phyloP scores from a whole-genome alignment of 2,113 vertebrate species.

The Chaenocephalus aceratus region DNA sequence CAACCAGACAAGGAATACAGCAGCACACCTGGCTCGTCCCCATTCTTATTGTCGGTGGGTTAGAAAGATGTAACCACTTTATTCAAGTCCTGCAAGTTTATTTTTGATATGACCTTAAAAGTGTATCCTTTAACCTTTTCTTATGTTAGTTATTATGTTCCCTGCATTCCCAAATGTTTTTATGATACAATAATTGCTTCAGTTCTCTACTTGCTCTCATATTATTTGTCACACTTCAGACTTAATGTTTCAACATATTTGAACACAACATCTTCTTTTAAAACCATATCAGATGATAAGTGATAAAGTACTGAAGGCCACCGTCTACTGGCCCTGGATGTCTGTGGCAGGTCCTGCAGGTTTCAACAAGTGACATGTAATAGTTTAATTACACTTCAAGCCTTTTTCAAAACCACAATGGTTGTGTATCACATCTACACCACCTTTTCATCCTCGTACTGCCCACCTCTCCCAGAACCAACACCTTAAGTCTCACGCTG shows the following conservation, averaged over 20 bases:
- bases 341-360: neutral
- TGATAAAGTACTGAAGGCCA: neutral
- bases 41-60: neutral
- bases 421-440: conserved; percentile 1
- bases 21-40: neutral
- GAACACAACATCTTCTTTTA: neutral
- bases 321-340: neutral
- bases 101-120: too few relatives aligned
- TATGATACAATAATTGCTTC: too few relatives aligned
- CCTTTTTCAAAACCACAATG: too few relatives aligned
- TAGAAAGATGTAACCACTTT: neutral
- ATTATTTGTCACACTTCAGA: neutral
- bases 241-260: neutral
- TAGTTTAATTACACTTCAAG: too few relatives aligned
- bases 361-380: too few relatives aligned
- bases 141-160: too few relatives aligned
- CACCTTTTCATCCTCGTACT: too few relatives aligned
- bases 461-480: neutral
- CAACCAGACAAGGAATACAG: neutral
- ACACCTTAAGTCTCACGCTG: conserved; percentile 13
- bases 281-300: neutral
- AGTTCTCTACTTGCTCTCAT: too few relatives aligned
- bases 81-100: too few relatives aligned
- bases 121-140: too few relatives aligned
- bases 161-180: too few relatives aligned